Percentiles rank a stretch among this genome's conserved stretches.
Evolutionary conservation across 37 sponge, comb jelly and placozoan genomes (phyloP).

Genomic region (Lycopodina hypogea): DNA sequence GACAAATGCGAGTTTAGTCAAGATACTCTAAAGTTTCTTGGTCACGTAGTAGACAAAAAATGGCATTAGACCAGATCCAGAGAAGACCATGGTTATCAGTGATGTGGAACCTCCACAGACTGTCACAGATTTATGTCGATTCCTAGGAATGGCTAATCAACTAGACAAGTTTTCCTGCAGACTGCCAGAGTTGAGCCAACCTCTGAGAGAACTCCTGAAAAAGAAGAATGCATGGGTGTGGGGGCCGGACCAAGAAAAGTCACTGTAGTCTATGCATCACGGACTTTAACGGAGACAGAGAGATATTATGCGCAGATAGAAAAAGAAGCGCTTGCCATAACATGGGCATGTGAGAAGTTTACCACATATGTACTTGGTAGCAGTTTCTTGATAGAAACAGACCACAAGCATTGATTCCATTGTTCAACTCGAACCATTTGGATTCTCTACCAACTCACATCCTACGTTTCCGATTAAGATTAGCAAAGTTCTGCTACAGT

Average conservation of each 20-base stretch:
- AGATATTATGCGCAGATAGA: constrained; percentile 43
- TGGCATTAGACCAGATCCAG: constrained; percentile 46
- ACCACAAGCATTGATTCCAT: constrained; percentile 51
- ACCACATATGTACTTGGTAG: constrained; percentile 24
- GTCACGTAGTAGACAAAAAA: constrained; percentile 2
- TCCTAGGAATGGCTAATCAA: constrained; percentile 64
- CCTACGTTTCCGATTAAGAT: constrained; percentile 25
- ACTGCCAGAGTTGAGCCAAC: constrained; percentile 39
- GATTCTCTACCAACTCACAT: constrained; percentile 29
- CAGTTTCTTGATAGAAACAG: constrained; percentile 20
- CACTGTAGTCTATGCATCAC: constrained; percentile 47
- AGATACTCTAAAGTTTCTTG: constrained; percentile 15
- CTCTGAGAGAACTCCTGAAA: constrained; percentile 38
- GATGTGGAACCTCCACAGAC: constrained; percentile 7
- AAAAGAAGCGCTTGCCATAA: constrained; percentile 43
- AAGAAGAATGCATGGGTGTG: constrained; percentile 35
- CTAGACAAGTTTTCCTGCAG: constrained; percentile 45
- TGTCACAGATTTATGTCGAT: constrained; percentile 28
- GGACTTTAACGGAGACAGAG: constrained; percentile 48
- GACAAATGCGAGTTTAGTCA: constrained; percentile 41
- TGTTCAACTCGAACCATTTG: constrained; percentile 16
- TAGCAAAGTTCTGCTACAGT: too few relatives aligned
- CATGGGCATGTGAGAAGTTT: constrained; percentile 43
- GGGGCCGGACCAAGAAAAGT: constrained; percentile 29
- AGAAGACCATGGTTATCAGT: constrained; percentile 32